Base-by-base conservation (phyloP, 2,888 invertebrate species). In the Drosophila planitibia region DNA sequence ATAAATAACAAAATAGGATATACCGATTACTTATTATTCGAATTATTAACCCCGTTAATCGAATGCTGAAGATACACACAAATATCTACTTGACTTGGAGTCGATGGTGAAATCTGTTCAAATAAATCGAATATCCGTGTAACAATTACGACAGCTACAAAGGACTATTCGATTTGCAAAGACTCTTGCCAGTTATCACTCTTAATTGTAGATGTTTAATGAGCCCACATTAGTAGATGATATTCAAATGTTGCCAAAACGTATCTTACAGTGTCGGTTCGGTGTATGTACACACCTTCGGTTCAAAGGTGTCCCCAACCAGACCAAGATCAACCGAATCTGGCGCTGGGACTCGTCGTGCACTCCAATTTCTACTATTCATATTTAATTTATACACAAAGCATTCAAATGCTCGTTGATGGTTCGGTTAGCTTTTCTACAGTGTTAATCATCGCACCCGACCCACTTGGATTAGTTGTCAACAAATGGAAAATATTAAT, bases 381-480 rank as follows among this genome's bases (percentile, higher is more conserved):
- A 25, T 35, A 6, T 14, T 33, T 14, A 22, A 19, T 54, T 19
- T 14, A 25, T 54, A 22, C 30, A 19, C 14, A 59, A 12, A 14
- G 25, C 16, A n/a, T 32, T 12, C 32, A 5, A 10, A 55, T 6
- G 22, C 14, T 35, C 25, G 22, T 37, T 35, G 30, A 55, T 54
- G 54, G 14, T 49, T 51, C 33, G 57, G 49, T 54, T 60, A 70
- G 49, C 33, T 28, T 49, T 32, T 49, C 60, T 70, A 61, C 60
- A 28, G 55, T 41, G 35, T 51, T 71, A 72, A 53, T 33, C 63
- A 54, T 22, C 49, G 25, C 16, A 47, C 32, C 53, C 19, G 41
- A 44, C 14, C 52, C 57, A 55, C 16, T 61, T 61, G 30, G 41
- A 54, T 71, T 71, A 71, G 70, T 71, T 39, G 12, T 16, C 53